A percentile compares a stretch with the other conserved stretches of the same genome.
phyloP scores from a whole-genome alignment of 2,888 invertebrate species.

The Macrosiphum euphorbiae region DNA sequence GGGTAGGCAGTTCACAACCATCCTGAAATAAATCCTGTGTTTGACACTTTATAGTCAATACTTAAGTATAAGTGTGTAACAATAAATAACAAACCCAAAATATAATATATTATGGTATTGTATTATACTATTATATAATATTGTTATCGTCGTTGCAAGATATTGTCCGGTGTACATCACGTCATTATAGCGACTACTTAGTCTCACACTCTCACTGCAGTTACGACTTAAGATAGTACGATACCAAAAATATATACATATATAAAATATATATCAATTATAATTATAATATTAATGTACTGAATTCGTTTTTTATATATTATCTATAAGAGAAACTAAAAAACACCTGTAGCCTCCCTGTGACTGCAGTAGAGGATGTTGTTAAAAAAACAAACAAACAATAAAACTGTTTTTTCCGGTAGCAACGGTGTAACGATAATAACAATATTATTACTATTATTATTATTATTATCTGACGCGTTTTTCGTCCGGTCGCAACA shows the following conservation, averaged over 20 bases:
- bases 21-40: not conserved
- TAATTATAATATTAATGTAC: not conserved
- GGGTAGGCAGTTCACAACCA: not conserved
- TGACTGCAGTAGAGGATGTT: not conserved
- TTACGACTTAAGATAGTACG: not conserved
- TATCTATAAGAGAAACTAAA: not conserved
- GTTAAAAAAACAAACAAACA: conserved; percentile 20
- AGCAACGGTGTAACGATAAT: not conserved
- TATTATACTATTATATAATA: not conserved
- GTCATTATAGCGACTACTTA: not conserved
- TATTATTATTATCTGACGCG: not conserved
- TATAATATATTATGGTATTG: not conserved
- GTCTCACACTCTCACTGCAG: not conserved
- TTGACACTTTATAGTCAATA: not conserved
- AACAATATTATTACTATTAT: not conserved
- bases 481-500: not conserved
- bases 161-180: not conserved
- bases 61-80: not conserved
- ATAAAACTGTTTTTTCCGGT: conserved; percentile 23
- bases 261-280: not conserved
- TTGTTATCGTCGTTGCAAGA: not conserved
- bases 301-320: not conserved
- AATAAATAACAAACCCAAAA: not conserved
- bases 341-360: not conserved
- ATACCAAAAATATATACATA: not conserved